Percentiles rank a stretch among this genome's conserved stretches.
Evolutionary conservation across 2,888 invertebrate species (phyloP).

Genomic region (Volucella bombylans): DNA sequence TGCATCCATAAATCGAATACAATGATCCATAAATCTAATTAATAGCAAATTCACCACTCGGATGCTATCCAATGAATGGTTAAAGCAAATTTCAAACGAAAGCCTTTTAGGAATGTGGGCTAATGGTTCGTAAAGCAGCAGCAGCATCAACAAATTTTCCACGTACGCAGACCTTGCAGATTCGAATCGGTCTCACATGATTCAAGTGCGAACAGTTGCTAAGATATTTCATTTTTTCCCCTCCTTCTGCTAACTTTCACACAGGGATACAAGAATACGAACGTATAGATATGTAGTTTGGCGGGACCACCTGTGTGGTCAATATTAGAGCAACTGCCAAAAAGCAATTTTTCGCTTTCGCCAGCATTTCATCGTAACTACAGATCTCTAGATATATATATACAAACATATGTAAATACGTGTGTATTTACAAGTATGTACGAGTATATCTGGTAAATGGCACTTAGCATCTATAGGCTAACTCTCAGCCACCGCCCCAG

Average conservation of each 20-base stretch:
- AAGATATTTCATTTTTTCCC: constrained; percentile 51
- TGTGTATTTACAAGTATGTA: too few species aligned
- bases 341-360: constrained; percentile 71
- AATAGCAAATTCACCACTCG: constrained; percentile 53
- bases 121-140: constrained; percentile 46
- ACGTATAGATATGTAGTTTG: constrained; percentile 30
- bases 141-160: constrained; percentile 24
- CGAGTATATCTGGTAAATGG: constrained; percentile 32
- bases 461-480: constrained; percentile 49
- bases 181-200: constrained; percentile 56
- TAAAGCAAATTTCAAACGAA: constrained; percentile 32
- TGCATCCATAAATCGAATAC: constrained; percentile 28
- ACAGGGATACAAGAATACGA: constrained; percentile 5
- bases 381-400: too few species aligned
- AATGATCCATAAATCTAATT: constrained; percentile 54
- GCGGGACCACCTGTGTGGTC: constrained; percentile 66
- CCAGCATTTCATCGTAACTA: constrained; percentile 64
- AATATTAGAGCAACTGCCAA: constrained; percentile 67
- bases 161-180: constrained; percentile 52
- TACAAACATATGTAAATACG: too few species aligned
- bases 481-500: constrained; percentile 12
- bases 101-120: constrained; percentile 49
- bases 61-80: constrained; percentile 32
- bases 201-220: constrained; percentile 60
- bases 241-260: constrained; percentile 23